Evolutionary conservation across 2,113 vertebrate species (phyloP).

Genomic region (Alectura lathami): DNA sequence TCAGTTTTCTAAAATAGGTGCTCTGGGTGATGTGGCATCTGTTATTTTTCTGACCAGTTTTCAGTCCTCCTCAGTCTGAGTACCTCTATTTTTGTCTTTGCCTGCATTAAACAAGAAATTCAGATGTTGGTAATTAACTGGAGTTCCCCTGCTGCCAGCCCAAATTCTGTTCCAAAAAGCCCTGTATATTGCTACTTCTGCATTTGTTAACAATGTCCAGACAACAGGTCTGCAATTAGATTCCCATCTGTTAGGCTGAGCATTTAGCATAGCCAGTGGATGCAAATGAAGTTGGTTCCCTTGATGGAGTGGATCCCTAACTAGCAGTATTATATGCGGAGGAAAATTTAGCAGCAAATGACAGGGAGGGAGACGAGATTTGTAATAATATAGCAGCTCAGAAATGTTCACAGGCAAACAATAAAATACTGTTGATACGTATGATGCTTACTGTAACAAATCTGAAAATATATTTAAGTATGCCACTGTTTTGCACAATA

Average conservation of each 20-base stretch:
- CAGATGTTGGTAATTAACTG: conserved; percentile 86
- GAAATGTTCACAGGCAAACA: background rate
- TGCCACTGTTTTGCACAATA: background rate
- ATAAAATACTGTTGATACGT: background rate
- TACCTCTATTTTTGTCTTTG: conserved; percentile 44
- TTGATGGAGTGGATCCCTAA: conserved; percentile 48
- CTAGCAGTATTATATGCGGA: conserved; percentile 2
- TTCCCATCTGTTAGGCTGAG: conserved; percentile 77
- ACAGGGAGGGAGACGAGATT: background rate
- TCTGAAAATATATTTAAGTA: background rate
- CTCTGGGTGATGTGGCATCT: background rate
- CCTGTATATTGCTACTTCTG: conserved; percentile 76
- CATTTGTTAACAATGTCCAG: conserved; percentile 80
- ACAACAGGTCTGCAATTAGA: conserved; percentile 82
- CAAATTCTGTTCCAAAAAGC: conserved; percentile 76
- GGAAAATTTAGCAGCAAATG: conserved; percentile 9
- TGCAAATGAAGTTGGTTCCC: conserved; percentile 66
- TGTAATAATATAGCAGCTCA: background rate
- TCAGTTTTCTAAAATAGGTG: background rate
- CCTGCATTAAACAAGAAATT: conserved; percentile 76
- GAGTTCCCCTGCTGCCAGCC: conserved; percentile 78
- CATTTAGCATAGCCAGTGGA: conserved; percentile 63
- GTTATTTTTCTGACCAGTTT: background rate
- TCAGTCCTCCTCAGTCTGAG: background rate
- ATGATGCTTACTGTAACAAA: background rate